Base-by-base conservation (phyloP, 1,140 invertebrate species). In the Lordiphosa stackelbergi region DNA sequence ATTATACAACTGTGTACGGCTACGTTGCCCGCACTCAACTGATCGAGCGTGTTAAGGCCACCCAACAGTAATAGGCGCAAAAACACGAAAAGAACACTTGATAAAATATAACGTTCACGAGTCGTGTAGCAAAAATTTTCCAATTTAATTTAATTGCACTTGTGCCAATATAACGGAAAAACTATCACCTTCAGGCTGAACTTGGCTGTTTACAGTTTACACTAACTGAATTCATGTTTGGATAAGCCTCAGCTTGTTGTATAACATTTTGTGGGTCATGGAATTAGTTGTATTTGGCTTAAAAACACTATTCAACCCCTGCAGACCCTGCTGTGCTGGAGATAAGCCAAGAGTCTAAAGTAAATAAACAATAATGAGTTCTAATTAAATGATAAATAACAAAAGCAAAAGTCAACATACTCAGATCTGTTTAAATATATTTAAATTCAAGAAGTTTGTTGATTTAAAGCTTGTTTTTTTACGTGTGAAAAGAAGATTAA, bases 281-380 rank as follows among this genome's bases (percentile, higher is more conserved):
- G 28, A 31, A 31, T 31, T 31, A 24, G 22, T 31, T 31, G 24
- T 28, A 28, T 28, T 28, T 28, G 24, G 24, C 24, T 5, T 28
- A 28, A 28, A 8, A 31, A 31, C 24, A 7, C 22, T 4, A 22
- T 22, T 22, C 22, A 4, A 6, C 22, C 4, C 22, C 5, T 8
- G 0, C 1, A 16, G 16, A 5, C 24, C 28, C 28, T 8, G 28
- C 28, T 31, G 28, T 31, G 6, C 7, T 2, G 28, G 9, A 36
- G 54, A 79, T 66, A 73, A 68, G 38, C 53, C 34, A 12, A 8
- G 13, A 38, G 53, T 9, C n/a, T 13, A 34, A 36, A 9, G 35
- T 45, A 74, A 81, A 79, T 69, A 81, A 68, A 75, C 59, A 71
- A 5, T 64, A 81, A 81, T 41, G 40, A 35, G 56, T 37, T 63